Base-by-base conservation (phyloP, 2,888 invertebrate genomes). In the Cacoxenus indagator region DNA sequence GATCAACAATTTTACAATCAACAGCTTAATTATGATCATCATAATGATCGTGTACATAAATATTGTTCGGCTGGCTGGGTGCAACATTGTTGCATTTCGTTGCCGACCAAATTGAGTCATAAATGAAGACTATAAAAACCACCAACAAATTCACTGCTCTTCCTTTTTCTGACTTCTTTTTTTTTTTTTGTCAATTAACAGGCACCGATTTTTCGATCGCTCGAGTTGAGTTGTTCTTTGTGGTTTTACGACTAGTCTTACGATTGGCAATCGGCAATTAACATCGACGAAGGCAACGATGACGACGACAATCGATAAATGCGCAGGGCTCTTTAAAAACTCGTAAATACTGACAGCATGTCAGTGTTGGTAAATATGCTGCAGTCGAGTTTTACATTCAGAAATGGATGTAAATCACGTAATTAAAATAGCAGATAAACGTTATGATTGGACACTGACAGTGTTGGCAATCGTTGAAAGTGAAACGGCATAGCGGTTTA, bases 71-170 rank as follows among this genome's bases (percentile, higher is more conserved):
- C n/a, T n/a, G 2, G 45, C 45, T 51, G 19, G 24, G 17, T 75
- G n/a, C 45, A 72, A 82, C 80, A 82, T 74, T 80, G 81, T 82
- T 75, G 82, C 78, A 80, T 74, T 72, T 78, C 77, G 82, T 76
- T 78, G 78, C 73, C 71, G 74, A 75, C 77, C 77, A 81, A 82
- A 81, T 82, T 81, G 78, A 81, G 81, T 76, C 81, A 81, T 81
- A 81, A 81, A 81, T n/a, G n/a, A n/a, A n/a, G n/a, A n/a, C n/a
- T n/a, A n/a, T n/a, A n/a, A n/a, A n/a, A n/a, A n/a, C n/a, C n/a
- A n/a, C n/a, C n/a, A n/a, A n/a, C n/a, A n/a, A n/a, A n/a, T n/a
- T n/a, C n/a, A n/a, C n/a, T n/a, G n/a, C n/a, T n/a, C n/a, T n/a
- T n/a, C n/a, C n/a, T n/a, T n/a, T n/a, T n/a, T n/a, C n/a, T n/a